Evolutionary conservation across 2,113 vertebrate genomes (phyloP).

Genomic region (Percopsis transmontana): DNA sequence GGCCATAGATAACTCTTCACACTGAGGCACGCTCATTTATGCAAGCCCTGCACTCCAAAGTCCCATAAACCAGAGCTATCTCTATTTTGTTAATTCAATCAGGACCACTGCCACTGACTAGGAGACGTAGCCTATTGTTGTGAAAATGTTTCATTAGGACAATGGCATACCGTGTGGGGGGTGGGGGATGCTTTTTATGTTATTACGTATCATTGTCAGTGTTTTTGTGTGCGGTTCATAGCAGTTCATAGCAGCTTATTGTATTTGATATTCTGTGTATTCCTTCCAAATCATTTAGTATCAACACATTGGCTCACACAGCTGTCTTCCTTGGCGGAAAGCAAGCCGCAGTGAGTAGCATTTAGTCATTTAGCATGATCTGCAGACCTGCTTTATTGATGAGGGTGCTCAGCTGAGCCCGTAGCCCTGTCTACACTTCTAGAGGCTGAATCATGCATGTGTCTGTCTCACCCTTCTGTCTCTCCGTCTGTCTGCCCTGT

Average conservation of each 20-base stretch:
- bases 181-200: background rate
- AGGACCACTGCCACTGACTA: background rate
- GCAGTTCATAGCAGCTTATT: background rate
- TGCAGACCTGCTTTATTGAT: slow-evolving; percentile 34
- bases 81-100: background rate
- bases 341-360: background rate
- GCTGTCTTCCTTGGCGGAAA: background rate
- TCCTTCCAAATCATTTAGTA: background rate
- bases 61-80: background rate
- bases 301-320: background rate
- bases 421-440: background rate
- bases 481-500: slow-evolving; percentile 16
- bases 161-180: background rate
- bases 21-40: background rate
- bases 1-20: background rate
- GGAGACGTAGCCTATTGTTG: no score
- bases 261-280: background rate
- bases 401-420: background rate
- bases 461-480: slow-evolving; percentile 29
- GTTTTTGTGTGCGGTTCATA: background rate
- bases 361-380: background rate
- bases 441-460: background rate
- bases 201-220: background rate
- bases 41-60: background rate
- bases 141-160: background rate